These are phyloP conservation scores for Lycia hirtaria DNA, from an alignment of 2,888 invertebrate species.

Conservation along the genomic window DNA sequence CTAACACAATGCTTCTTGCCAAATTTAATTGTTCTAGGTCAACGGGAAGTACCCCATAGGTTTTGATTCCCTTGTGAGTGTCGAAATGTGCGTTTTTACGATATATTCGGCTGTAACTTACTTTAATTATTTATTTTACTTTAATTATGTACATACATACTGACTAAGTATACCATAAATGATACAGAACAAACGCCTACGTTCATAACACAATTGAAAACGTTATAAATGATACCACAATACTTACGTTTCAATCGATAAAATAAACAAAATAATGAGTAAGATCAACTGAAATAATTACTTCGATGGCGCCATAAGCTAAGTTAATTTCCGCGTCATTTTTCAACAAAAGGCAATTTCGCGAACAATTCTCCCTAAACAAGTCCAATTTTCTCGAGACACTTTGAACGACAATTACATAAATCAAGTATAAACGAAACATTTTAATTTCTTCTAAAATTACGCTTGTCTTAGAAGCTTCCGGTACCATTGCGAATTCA, in stretches of 20 bases:
- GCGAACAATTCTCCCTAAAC: slow-evolving; percentile 22
- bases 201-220: no score
- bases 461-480: slow-evolving; percentile 46
- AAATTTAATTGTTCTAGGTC: no score
- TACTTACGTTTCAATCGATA: not conserved
- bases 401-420: slow-evolving; percentile 26
- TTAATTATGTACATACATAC: no score
- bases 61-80: no score
- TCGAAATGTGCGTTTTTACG: no score
- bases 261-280: not conserved
- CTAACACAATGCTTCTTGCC: no score
- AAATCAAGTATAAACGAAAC: slow-evolving; percentile 37
- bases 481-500: slow-evolving; percentile 56
- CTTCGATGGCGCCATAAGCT: slow-evolving; percentile 19
- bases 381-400: slow-evolving; percentile 24
- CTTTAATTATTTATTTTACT: no score
- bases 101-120: no score
- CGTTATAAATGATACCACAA: no score
- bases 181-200: no score
- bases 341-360: slow-evolving; percentile 34
- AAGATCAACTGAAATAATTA: slow-evolving; percentile 16
- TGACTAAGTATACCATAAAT: no score
- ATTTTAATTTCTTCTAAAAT: slow-evolving; percentile 51
- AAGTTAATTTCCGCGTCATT: slow-evolving; percentile 21
- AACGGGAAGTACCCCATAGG: no score